Evolutionary conservation across 2,888 invertebrate species (phyloP), one percentile per base, ranked within the genome.

Genomic region (Scaptomyza polygonia): DNA sequence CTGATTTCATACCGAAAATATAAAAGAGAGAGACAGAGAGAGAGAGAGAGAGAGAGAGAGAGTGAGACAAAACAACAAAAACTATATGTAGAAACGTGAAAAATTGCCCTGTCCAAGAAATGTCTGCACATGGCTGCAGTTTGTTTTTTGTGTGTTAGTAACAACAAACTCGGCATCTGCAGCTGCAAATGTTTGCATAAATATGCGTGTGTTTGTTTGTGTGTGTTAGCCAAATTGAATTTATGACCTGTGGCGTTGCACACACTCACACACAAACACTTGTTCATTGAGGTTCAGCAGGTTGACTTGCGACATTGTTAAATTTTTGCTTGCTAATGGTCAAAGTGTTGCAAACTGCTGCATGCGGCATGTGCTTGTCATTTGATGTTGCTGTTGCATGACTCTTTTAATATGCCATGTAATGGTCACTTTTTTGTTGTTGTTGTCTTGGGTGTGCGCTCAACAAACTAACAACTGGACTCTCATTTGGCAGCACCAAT

Each of bases 141-240:
- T 69, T 53, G 27, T 68, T 58, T 68, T 63, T 70, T 45, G 58
- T 70, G 49, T 56, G 25, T 42, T 25, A 25, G 25, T 25, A 5
- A 25, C 25, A 40, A 39, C 39, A 59, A 36, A 36, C 49, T 67
- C 53, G 43, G 53, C 52, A 39, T 51, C 51, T 63, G 42, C 47
- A 58, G 34, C 45, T 69, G 18, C 1, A 30, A 5, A 12, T 36
- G 47, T 25, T 44, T 44, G 25, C 47, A 34, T 36, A 45, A 45
- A n/a, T 34, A 12, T 43, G 21, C 25, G 21, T 55, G 4, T 21
- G 43, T 40, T 14, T 47, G 16, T 32, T 47, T 48, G 53, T 62
- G 72, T 82, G 81, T 87, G 76, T 74, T 86, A 73, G 72, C 76
- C 82, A 88, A 84, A 84, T 84, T 88, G 87, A 88, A 84, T 88